Conservation (phyloP, 64 coral and sea anemone species). For the Exaiptasia diaphana region DNA sequence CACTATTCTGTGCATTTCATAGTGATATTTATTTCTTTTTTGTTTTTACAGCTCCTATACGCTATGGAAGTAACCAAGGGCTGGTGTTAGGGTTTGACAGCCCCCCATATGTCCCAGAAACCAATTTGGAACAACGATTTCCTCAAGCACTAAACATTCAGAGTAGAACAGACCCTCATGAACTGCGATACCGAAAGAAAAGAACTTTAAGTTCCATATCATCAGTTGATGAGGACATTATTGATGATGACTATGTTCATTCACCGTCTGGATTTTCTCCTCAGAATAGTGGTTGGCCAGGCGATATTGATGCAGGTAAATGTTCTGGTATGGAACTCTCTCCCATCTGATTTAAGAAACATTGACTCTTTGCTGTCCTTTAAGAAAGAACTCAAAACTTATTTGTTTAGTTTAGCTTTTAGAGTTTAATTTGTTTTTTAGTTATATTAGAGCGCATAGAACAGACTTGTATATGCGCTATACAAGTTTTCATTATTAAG, state of each 20-base stretch:
- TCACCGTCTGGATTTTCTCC: conserved; percentile 82
- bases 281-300: conserved; percentile 75
- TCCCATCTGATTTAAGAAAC: too few relatives aligned
- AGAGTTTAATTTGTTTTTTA: too few relatives aligned
- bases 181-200: conserved; percentile 73
- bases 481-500: background rate
- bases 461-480: too few relatives aligned
- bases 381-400: too few relatives aligned
- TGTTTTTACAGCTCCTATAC: conserved; percentile 58
- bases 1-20: too few relatives aligned
- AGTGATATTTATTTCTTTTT: background rate
- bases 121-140: conserved; percentile 69
- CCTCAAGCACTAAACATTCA: conserved; percentile 78
- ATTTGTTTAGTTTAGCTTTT: too few relatives aligned
- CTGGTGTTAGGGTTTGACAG: conserved; percentile 76
- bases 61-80: conserved; percentile 61
- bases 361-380: too few relatives aligned
- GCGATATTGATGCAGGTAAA: conserved; percentile 76
- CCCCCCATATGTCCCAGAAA: conserved; percentile 48
- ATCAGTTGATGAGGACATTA: conserved; percentile 75
- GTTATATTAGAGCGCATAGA: too few relatives aligned
- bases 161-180: conserved; percentile 58
- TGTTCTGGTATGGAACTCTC: too few relatives aligned
- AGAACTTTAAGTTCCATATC: conserved; percentile 78
- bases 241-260: conserved; percentile 84